Evolutionary conservation across 2,888 invertebrate genomes (phyloP), one percentile per base, ranked within the genome.

Genomic region (Drosophila suboccidentalis): DNA sequence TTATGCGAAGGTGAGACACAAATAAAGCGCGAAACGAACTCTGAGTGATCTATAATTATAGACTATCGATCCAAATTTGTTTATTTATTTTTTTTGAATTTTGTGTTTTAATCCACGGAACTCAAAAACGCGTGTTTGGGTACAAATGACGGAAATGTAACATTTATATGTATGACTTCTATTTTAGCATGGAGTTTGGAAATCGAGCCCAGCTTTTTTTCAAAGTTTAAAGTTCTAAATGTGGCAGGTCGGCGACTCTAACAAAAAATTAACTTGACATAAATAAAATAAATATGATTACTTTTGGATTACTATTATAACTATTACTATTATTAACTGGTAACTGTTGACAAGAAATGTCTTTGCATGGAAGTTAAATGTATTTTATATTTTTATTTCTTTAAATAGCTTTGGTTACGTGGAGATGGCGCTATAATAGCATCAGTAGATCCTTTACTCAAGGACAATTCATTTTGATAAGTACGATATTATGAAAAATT

Each of bases 1-100:
- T 55, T 4, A 55, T 15, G 46, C 57, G 13, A 17, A 50, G 22
- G 17, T 69, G 74, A 65, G 38, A 46, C 54, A 78, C 64, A 68
- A 13, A 49, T n/a, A 13, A 41, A 36, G 59, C 8, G 29, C 3
- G 4, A 34, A 29, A 3, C 34, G 22, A 51, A 47, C 15, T 39
- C 58, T 29, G 11, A 17, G 10, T 34, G 13, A 11, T 4, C 44
- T 26, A 8, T 11, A 38, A 38, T n/a, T 6, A n/a, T 6, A 38
- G 6, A 38, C n/a, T 38, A 17, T 22, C 15, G 17, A 38, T 32
- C 11, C 13, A 22, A 22, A 22, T 29, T 0, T 8, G 8, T 29
- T 29, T 29, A 8, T 29, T 29, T 2, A 2, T 1, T 29, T 29
- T 8, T 29, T 6, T 4, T 4, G 3, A 26, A 26, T 26, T 26